phyloP scores from a whole-genome alignment of 2,888 invertebrate genomes.

The Malthinus flaveolus region DNA sequence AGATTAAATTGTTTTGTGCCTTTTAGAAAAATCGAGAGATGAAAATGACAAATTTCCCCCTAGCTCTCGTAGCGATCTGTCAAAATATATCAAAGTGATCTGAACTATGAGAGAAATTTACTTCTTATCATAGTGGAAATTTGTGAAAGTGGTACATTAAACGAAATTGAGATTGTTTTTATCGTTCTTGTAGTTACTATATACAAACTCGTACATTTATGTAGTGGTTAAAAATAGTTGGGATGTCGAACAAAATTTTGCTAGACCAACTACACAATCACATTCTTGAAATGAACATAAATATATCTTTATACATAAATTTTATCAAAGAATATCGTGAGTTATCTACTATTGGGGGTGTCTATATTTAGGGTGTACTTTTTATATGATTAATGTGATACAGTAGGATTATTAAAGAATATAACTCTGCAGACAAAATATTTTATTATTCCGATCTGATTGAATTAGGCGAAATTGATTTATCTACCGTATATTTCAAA shows the following conservation, averaged over 20 bases:
- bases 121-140: conserved; percentile 38
- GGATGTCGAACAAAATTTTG: conserved; percentile 10
- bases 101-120: conserved; percentile 32
- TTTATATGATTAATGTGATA: conserved; percentile 5
- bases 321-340: conserved; percentile 19
- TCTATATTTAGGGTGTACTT: conserved; percentile 15
- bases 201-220: conserved; percentile 19
- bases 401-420: not conserved
- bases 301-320: conserved; percentile 14
- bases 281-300: conserved; percentile 7
- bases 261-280: conserved; percentile 18
- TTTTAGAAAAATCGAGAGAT: conserved; percentile 10
- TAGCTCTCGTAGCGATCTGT: conserved; percentile 22
- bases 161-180: conserved; percentile 38
- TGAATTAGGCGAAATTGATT: no score
- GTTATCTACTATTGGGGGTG: conserved; percentile 17
- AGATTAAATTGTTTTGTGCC: conserved; percentile 5
- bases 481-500: not conserved
- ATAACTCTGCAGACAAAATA: not conserved
- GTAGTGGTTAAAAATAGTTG: conserved; percentile 10
- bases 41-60: conserved; percentile 16
- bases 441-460: not conserved
- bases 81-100: conserved; percentile 33
- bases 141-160: conserved; percentile 37
- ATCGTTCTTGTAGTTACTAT: conserved; percentile 27